Conservation (phyloP, 2,797 vertebrate species). For the Anguilla megastoma region DNA sequence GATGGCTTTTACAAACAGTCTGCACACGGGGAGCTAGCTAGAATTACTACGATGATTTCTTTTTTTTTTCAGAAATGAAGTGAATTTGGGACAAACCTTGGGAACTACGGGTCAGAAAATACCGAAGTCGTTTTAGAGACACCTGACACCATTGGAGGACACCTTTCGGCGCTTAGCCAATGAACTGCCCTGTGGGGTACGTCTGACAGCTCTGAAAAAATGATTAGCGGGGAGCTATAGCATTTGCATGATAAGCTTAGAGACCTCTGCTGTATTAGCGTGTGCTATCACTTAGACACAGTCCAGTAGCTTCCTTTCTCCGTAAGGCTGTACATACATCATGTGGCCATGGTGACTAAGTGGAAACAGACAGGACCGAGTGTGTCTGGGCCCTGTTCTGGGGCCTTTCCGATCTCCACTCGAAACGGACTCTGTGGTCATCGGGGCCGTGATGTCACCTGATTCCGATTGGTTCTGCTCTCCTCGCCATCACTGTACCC, state of each 20-base stretch:
- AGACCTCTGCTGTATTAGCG: neutral
- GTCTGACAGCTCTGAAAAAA: neutral
- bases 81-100: neutral
- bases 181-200: neutral
- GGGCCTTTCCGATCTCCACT: neutral
- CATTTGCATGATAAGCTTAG: neutral
- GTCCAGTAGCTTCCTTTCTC: neutral
- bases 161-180: neutral
- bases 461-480: slow-evolving; percentile 20
- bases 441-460: neutral
- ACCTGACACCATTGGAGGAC: neutral
- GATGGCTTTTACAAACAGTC: neutral
- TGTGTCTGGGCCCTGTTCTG: neutral
- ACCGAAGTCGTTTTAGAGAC: neutral
- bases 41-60: neutral
- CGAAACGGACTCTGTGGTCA: neutral
- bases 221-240: neutral
- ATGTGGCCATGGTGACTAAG: neutral
- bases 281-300: neutral
- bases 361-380: neutral
- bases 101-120: neutral
- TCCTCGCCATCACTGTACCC: neutral
- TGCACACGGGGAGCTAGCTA: neutral
- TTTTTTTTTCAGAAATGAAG: neutral
- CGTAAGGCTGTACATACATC: neutral